Percentiles rank a stretch among this genome's conserved stretches.
Evolutionary conservation across 2,888 invertebrate species (phyloP).

Genomic region (Lithodes maja): DNA sequence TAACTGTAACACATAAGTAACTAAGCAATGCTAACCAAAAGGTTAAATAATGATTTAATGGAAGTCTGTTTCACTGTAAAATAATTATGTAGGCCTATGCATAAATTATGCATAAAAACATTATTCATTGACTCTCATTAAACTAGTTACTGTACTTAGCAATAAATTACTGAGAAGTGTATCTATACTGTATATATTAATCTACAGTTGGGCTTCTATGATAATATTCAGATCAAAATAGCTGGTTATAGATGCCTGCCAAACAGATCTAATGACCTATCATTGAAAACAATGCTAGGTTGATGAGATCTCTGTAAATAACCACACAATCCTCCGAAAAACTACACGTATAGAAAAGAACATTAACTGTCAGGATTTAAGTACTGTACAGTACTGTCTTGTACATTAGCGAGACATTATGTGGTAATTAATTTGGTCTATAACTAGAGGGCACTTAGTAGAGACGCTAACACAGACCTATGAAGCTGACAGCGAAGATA

Average conservation of each 20-base stretch:
- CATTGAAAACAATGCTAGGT: neutral
- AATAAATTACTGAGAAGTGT: neutral
- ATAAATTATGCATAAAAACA: no score
- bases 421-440: no score
- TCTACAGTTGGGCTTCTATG: neutral
- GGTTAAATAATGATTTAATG: no score
- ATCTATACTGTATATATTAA: neutral
- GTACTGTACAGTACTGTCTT: no score
- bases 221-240: slow-evolving; percentile 2
- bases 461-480: no score
- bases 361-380: neutral
- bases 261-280: slow-evolving; percentile 6
- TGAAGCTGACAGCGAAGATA: no score
- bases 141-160: no score
- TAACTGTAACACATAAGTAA: neutral
- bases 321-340: neutral
- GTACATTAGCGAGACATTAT: no score
- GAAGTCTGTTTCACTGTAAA: no score
- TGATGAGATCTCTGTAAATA: neutral
- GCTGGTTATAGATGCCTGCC: neutral
- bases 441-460: no score
- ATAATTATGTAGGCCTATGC: no score
- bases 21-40: neutral
- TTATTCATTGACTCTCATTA: no score
- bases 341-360: neutral